Evolutionary conservation across 2,113 vertebrate genomes (phyloP).

Genomic region (Mus pahari): DNA sequence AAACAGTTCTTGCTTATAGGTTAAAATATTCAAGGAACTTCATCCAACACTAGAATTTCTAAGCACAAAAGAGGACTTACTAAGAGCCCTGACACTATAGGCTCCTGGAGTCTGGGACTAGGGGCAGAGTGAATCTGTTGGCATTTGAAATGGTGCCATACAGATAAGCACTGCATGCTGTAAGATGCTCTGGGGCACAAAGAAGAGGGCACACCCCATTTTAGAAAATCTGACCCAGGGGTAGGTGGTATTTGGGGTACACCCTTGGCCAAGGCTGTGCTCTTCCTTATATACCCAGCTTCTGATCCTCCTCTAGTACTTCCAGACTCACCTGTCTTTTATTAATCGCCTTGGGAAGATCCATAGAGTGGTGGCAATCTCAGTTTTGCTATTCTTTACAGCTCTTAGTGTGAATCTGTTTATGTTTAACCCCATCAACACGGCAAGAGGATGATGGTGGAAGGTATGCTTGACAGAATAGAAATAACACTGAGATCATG

Average conservation of each 20-base stretch:
- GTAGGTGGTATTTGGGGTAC: neutral
- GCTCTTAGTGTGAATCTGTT: neutral
- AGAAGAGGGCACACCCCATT: neutral
- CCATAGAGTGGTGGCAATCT: neutral
- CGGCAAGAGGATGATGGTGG: conserved; percentile 3
- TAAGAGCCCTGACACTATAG: neutral
- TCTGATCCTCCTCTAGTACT: neutral
- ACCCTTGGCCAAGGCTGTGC: neutral
- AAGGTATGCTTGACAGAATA: neutral
- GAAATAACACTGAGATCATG: neutral
- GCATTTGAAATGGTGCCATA: conserved; percentile 10
- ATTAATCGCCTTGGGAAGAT: neutral
- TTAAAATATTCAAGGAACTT: conserved; percentile 32
- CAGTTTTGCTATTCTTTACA: neutral
- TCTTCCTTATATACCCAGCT: neutral
- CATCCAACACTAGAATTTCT: conserved; percentile 7
- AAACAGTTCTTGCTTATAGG: neutral
- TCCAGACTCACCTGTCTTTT: neutral
- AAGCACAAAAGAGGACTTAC: neutral
- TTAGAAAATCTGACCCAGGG: neutral
- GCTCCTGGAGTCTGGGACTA: neutral
- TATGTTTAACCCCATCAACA: neutral
- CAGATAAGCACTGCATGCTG: neutral
- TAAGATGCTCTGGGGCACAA: neutral
- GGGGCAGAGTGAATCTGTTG: neutral